Evolutionary conservation across 2,888 invertebrate genomes (phyloP), one percentile per base, ranked within the genome.

Genomic region (Laspeyria flexula): DNA sequence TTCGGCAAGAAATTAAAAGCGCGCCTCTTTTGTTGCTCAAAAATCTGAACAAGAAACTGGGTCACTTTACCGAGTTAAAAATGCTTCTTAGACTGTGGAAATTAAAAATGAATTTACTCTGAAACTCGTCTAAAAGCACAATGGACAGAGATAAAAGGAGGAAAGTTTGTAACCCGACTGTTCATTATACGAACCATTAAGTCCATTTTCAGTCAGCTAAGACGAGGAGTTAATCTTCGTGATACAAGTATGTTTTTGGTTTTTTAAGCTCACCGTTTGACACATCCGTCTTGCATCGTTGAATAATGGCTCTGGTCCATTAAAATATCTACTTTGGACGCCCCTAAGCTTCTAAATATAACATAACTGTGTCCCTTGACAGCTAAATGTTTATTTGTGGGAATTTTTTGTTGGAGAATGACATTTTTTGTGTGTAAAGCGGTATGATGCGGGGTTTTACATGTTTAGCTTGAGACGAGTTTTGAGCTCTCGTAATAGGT

Each of bases 311-410:
- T 69, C 64, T 73, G 73, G 65, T 73, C 83, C 85, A 87, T 88
- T 88, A 86, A 85, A 83, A 81, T 77, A 77, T 83, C 76, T 77
- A 75, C 73, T 73, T 76, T 73, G 76, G 72, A 74, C 78, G 79
- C 79, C 81, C 82, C 79, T 77, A 73, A 75, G 73, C 71, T 75
- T 81, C 85, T 85, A 86, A 86, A 87, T 83, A 86, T 86, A 87
- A 65, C 62, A 60, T 58, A 65, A 60, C 71, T 68, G 65, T 73
- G 74, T 75, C 65, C 66, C 76, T 68, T 82, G 85, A 81, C 85
- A 83, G 83, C 71, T 78, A 73, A 81, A 80, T 81, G 81, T 87
- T 84, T 86, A 82, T 86, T 85, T 85, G 83, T 83, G 81, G 79
- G 75, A 77, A 72, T 82, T 77, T 79, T 77, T 81, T 73, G 65